Conservation (phyloP, 1,140 invertebrate genomes). For the Apocrypta bakeri region DNA sequence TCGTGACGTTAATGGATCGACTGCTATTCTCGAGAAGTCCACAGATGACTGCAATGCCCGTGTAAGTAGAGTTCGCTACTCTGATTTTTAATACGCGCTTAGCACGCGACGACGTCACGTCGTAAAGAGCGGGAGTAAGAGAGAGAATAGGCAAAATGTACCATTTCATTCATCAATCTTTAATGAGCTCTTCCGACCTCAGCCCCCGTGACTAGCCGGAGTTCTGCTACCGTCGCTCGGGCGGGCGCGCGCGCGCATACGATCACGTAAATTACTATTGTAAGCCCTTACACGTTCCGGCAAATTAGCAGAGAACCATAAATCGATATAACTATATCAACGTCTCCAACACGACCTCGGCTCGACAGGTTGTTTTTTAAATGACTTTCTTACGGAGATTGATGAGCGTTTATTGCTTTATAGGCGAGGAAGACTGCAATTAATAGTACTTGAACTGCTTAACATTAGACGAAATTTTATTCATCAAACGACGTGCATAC, state of each 20-base stretch:
- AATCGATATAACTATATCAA: constrained; percentile 17
- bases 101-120: constrained; percentile 30
- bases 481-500: no score
- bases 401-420: background rate
- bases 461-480: no score
- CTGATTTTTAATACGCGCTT: constrained; percentile 41
- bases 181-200: constrained; percentile 38
- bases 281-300: constrained; percentile 23
- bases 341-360: background rate
- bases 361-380: constrained; percentile 5
- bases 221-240: background rate
- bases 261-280: constrained; percentile 32
- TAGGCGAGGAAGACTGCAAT: no score
- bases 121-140: background rate
- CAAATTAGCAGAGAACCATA: constrained; percentile 16
- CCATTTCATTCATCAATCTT: constrained; percentile 46
- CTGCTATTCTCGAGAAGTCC: background rate
- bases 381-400: background rate
- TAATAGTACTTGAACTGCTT: no score
- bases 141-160: constrained; percentile 11
- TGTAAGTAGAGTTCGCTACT: background rate
- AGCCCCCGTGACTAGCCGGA: background rate
- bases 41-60: constrained; percentile 14
- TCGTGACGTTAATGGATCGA: constrained; percentile 38
- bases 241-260: background rate